Evolutionary conservation across 2,797 vertebrate species (phyloP).

Genomic region (Pseudochirops cupreus): DNA sequence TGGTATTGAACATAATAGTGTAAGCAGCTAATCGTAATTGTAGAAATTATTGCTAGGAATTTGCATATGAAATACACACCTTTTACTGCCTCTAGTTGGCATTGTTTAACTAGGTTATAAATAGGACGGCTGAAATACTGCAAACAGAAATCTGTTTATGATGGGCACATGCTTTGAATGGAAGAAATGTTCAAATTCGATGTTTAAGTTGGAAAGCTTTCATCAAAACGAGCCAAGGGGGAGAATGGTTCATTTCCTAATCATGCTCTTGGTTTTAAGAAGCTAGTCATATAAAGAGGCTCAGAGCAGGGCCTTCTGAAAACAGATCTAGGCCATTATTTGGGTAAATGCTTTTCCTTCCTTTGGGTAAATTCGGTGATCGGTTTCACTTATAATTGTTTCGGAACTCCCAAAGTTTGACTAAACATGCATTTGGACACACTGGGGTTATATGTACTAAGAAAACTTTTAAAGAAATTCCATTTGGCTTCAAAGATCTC

Average conservation of each 20-base stretch:
- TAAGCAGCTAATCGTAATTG: conserved; percentile 81
- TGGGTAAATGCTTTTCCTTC: conserved; percentile 45
- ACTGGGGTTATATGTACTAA: not conserved
- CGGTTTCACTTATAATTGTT: not conserved
- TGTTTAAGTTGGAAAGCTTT: conserved; percentile 81
- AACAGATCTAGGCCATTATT: conserved; percentile 51
- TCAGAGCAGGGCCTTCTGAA: conserved; percentile 4
- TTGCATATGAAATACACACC: conserved; percentile 86
- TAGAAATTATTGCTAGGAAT: conserved; percentile 82
- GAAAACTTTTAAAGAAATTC: conserved; percentile 47
- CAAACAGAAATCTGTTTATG: conserved; percentile 79
- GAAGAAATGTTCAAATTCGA: conserved; percentile 79
- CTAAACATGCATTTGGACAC: not conserved
- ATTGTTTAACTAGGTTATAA: conserved; percentile 85
- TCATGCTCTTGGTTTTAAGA: conserved; percentile 64
- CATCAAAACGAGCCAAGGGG: conserved; percentile 77
- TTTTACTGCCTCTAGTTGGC: conserved; percentile 82
- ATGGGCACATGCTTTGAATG: conserved; percentile 82
- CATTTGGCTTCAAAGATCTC: conserved; percentile 29
- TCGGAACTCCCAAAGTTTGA: not conserved
- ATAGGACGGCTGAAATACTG: conserved; percentile 79
- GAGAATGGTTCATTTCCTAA: conserved; percentile 78
- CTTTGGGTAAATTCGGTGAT: not conserved
- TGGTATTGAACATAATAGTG: conserved; percentile 80
- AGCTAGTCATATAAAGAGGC: conserved; percentile 63